A percentile compares a stretch with the other conserved stretches of the same genome.
Evolutionary conservation across 1,140 invertebrate genomes (phyloP).

Genomic region (Maniola jurtina): DNA sequence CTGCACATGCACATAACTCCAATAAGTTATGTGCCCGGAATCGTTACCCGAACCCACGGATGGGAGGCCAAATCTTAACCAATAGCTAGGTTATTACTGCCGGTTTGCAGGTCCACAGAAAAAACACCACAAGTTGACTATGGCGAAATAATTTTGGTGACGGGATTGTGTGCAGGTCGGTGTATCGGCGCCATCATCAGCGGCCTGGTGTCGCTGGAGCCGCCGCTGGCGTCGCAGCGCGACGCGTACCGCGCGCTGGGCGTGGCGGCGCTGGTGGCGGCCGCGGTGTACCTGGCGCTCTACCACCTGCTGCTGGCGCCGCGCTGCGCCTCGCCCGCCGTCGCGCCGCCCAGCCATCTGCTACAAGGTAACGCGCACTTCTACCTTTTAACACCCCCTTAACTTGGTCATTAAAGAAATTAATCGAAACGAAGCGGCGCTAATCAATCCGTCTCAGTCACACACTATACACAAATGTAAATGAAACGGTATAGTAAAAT

Average conservation of each 20-base stretch:
- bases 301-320: conserved; percentile 87
- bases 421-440: no score
- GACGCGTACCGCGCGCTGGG: conserved; percentile 81
- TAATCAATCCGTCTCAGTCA: no score
- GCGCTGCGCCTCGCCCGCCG: conserved; percentile 82
- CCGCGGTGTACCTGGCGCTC: conserved; percentile 82
- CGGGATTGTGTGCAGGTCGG: conserved; percentile 77
- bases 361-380: conserved; percentile 55
- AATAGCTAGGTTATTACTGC: no score
- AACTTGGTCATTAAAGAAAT: neutral
- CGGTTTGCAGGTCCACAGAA: no score
- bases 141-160: no score
- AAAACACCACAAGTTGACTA: no score
- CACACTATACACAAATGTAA: no score
- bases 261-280: conserved; percentile 81
- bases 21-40: no score
- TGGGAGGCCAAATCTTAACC: no score
- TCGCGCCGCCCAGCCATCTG: conserved; percentile 77
- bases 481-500: no score
- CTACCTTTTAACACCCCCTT: neutral
- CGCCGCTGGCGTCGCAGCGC: conserved; percentile 52
- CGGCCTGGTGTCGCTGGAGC: conserved; percentile 73
- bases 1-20: neutral
- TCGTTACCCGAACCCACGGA: no score
- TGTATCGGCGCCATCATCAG: conserved; percentile 83